A percentile compares a stretch with the other conserved stretches of the same genome.
Conservation (phyloP, 2,888 invertebrate genomes). For the Lapara coniferarum region DNA sequence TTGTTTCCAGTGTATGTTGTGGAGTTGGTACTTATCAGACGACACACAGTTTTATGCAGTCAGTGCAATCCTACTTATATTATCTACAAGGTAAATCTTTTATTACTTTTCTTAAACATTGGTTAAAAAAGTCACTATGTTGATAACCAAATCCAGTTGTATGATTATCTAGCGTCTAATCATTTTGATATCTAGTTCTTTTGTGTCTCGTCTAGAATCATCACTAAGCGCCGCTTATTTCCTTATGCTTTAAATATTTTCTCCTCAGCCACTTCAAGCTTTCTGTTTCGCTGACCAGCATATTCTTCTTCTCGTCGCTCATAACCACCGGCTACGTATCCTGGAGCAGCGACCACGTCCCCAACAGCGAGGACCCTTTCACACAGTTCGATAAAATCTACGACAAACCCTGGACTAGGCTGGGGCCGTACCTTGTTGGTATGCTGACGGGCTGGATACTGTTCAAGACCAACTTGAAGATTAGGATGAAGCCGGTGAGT, state of each 20-base stretch:
- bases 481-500: constrained; percentile 87
- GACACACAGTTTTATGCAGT: constrained; percentile 94
- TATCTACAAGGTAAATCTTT: constrained; percentile 85
- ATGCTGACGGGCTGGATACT: constrained; percentile 93
- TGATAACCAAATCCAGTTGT: too few species aligned
- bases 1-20: constrained; percentile 90
- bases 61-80: constrained; percentile 90
- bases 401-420: constrained; percentile 94
- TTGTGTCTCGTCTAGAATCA: too few species aligned
- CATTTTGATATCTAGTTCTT: not conserved
- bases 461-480: constrained; percentile 91
- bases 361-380: constrained; percentile 90
- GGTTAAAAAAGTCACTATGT: too few species aligned
- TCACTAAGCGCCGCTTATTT: not conserved
- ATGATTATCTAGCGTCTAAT: too few species aligned
- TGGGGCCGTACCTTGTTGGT: constrained; percentile 93
- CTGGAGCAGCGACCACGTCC: constrained; percentile 90
- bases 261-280: constrained; percentile 88
- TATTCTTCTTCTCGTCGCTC: constrained; percentile 90
- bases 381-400: constrained; percentile 94
- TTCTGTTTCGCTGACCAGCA: constrained; percentile 85
- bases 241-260: not conserved
- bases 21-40: constrained; percentile 95
- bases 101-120: not conserved
- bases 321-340: constrained; percentile 91